Evolutionary conservation across 2,113 vertebrate genomes (phyloP).

Genomic region (Leucosticte australis): DNA sequence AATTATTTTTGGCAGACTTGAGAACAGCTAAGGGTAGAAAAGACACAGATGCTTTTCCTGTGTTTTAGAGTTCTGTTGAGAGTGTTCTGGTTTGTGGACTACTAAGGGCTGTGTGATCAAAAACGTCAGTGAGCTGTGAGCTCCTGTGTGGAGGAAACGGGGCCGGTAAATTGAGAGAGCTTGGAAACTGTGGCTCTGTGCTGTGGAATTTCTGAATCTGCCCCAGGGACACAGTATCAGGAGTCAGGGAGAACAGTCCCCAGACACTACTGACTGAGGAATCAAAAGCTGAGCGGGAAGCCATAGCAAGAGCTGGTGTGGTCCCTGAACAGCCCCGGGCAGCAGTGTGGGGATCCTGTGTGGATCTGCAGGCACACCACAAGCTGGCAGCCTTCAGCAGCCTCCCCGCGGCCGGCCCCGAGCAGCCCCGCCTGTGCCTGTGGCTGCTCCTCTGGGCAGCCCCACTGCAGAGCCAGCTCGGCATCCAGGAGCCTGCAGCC

Average conservation of each 20-base stretch:
- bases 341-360: accelerated
- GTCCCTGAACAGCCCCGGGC: neutral
- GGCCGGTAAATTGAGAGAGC: neutral
- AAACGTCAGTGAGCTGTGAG: neutral
- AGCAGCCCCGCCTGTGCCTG: neutral
- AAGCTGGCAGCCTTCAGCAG: conserved; percentile 47
- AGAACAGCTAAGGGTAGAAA: neutral
- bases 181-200: neutral
- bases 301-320: accelerated
- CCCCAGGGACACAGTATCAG: neutral
- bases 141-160: neutral
- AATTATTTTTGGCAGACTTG: neutral
- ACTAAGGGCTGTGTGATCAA: accelerated
- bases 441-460: neutral
- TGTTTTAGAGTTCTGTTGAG: neutral
- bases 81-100: neutral
- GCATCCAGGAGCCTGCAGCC: neutral
- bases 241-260: neutral
- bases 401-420: accelerated
- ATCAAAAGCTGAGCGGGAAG: neutral
- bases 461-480: neutral
- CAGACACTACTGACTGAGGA: neutral
- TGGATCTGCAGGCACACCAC: neutral
- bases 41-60: neutral
- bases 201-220: neutral